Evolutionary conservation across 2,797 vertebrate species (phyloP), one percentile per base, ranked within the genome.

Genomic region (Mus caroli): DNA sequence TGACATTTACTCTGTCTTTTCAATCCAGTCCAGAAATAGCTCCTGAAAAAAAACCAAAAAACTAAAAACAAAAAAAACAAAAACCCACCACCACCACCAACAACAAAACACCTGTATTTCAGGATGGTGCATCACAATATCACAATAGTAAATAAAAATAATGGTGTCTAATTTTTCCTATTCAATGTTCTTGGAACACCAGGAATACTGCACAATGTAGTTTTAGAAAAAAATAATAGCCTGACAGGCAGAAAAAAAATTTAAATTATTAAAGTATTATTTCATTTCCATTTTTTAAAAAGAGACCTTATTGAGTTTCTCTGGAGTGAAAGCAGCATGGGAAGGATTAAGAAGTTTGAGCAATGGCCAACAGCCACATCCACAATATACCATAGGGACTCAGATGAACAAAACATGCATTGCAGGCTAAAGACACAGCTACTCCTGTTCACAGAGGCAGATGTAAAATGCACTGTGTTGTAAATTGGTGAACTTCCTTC

Each of bases 281-380:
- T 6, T 96, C 50, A 89, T 91, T 96, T 94, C 62, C 28, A 83
- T 88, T 90, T 97, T 95, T 77, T 67, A 91, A 96, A 93, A 85
- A 37, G 69, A 91, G 58, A 92, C 5, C 60, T 94, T 92, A 89
- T 40, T 90, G 83, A 95, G 56, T 40, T 93, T n/a, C 28, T 86
- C 78, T 82, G 50, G 97, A 82, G 52, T 90, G 80, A 93, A 90
- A 88, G 83, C 80, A 96, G 73, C 26, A 90, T 93, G 80, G 54
- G 37, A 95, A 95, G 24, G 77, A 85, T 62, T 34, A 12, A 17
- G 58, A 46, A 83, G 40, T 95, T 94, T 95, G 85, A 95, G 83
- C 67, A 75, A 58, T 95, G 40, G 90, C 94, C 91, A 93, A 79
- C 43, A 91, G 91, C 64, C 10, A 12, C 20, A 95, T 93, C 76